A percentile compares a stretch with the other conserved stretches of the same genome.
Evolutionary conservation across 2,797 vertebrate genomes (phyloP).

Genomic region (Limnodromus scolopaceus): DNA sequence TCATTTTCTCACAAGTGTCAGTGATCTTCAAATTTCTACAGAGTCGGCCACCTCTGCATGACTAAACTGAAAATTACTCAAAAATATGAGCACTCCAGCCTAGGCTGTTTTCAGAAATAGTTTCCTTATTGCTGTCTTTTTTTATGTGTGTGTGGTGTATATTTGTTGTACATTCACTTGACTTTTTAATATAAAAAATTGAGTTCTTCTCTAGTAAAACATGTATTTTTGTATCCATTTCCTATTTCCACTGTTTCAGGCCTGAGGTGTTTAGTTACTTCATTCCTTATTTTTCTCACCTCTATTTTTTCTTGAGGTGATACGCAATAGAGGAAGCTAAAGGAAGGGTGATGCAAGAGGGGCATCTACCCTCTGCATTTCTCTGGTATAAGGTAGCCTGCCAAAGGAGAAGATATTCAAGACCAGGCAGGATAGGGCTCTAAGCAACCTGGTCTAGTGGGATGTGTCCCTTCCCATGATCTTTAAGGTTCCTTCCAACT

Average conservation of each 20-base stretch:
- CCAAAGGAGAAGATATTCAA: neutral
- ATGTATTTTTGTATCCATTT: neutral
- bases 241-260: neutral
- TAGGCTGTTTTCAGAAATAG: neutral
- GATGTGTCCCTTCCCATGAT: neutral
- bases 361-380: neutral
- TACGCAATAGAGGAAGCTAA: neutral
- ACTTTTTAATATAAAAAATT: neutral
- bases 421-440: neutral
- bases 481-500: neutral
- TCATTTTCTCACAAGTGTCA: neutral
- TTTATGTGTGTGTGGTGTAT: neutral
- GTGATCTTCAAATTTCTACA: neutral
- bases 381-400: neutral
- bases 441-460: neutral
- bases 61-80: neutral
- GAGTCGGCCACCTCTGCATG: neutral
- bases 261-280: neutral
- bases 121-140: neutral
- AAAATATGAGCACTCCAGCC: neutral
- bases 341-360: neutral
- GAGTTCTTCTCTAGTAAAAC: neutral
- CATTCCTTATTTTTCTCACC: neutral
- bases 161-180: neutral
- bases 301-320: neutral